A percentile compares a stretch with the other conserved stretches of the same genome.
These are phyloP conservation scores for Malurus leucopterus DNA, from an alignment of 2,797 vertebrate genomes.

Conservation along the genomic window DNA sequence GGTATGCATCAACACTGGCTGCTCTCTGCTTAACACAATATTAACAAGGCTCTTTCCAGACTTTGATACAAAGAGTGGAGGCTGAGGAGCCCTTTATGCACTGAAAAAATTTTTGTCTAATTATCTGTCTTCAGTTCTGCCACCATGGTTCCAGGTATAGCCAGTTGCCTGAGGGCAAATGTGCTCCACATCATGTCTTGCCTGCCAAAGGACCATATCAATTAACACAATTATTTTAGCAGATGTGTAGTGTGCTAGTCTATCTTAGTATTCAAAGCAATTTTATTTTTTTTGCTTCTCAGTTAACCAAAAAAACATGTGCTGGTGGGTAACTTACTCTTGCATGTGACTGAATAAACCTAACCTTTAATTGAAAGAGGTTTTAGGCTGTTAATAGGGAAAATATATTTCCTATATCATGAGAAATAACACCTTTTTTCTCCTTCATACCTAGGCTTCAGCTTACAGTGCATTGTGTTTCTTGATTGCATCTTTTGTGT, in stretches of 20 bases:
- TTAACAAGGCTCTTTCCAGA: neutral
- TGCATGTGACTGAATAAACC: neutral
- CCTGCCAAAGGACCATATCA: neutral
- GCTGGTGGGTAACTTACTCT: neutral
- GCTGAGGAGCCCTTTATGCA: neutral
- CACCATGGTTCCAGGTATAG: neutral
- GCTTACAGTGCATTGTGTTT: neutral
- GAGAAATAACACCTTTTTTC: neutral
- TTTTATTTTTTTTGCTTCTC: neutral
- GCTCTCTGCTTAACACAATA: neutral
- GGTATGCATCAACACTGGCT: neutral
- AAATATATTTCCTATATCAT: neutral
- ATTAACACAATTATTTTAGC: neutral
- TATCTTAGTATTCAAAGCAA: neutral
- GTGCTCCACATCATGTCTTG: neutral
- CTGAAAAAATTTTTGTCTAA: neutral
- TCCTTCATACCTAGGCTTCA: neutral
- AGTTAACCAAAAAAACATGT: neutral
- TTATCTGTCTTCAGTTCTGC: neutral
- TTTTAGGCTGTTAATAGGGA: neutral
- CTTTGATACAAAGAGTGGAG: neutral
- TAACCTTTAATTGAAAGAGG: neutral
- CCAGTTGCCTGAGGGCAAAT: accelerated
- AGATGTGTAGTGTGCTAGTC: neutral
- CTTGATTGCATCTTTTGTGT: neutral